Conservation (phyloP, 2,797 vertebrate genomes). For the Aulostomus chinensis region DNA sequence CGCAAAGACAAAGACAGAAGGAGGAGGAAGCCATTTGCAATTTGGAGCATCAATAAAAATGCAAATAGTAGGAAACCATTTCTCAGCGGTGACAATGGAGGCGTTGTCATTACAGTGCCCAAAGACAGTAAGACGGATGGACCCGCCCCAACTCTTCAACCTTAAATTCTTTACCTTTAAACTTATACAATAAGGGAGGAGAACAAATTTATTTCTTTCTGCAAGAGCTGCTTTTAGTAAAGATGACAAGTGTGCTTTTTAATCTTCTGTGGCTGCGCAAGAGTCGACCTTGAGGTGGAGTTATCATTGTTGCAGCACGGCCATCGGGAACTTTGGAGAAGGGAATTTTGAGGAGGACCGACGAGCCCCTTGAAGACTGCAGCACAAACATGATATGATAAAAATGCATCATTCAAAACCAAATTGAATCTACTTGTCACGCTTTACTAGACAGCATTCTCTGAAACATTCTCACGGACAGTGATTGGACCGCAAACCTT, state of each 20-base stretch:
- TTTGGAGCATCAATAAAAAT: constrained; percentile 81
- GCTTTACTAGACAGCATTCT: no score
- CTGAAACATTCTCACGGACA: no score
- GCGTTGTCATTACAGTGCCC: constrained; percentile 37
- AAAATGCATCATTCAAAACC: no score
- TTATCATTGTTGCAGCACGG: constrained; percentile 23
- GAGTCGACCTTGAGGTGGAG: constrained; percentile 19
- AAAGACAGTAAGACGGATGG: constrained; percentile 53
- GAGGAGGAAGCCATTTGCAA: constrained; percentile 63
- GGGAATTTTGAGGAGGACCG: no score
- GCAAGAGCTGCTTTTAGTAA: constrained; percentile 13
- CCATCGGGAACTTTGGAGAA: constrained; percentile 1
- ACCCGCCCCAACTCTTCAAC: constrained; percentile 28
- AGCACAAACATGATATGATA: no score
- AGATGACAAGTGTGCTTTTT: constrained; percentile 1
- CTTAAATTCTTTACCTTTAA: constrained; percentile 40
- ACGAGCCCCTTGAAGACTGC: no score
- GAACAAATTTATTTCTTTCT: constrained; percentile 1
- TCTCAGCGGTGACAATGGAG: constrained; percentile 67
- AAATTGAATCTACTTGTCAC: no score
- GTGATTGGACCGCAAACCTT: no score
- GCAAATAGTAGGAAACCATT: constrained; percentile 70
- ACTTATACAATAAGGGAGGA: constrained; percentile 9
- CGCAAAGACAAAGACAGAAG: constrained; percentile 68
- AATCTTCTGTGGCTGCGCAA: not conserved